Evolutionary conservation across 1,140 invertebrate genomes (phyloP).

Genomic region (Semibalanus balanoides): DNA sequence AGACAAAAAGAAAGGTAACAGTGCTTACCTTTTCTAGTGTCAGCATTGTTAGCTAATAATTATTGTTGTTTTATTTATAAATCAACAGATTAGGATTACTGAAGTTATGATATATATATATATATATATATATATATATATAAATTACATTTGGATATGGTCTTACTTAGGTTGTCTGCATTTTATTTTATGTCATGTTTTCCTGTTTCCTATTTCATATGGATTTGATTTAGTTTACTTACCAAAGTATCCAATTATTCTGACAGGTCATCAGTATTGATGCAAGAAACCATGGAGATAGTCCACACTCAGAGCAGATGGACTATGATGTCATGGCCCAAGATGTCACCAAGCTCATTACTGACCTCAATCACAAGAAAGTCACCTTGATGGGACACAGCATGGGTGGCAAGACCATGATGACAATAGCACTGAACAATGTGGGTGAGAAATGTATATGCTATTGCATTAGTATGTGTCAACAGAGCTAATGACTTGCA

Average conservation of each 20-base stretch:
- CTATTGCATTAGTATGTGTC: too few species aligned
- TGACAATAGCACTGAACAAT: conserved; percentile 56
- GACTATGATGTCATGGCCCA: conserved; percentile 52
- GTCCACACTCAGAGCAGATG: conserved; percentile 55
- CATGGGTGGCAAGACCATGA: conserved; percentile 74
- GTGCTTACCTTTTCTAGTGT: background rate
- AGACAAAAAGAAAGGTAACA: conserved; percentile 44
- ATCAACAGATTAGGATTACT: background rate
- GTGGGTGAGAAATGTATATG: too few species aligned
- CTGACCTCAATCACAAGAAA: conserved; percentile 43
- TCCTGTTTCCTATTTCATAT: too few species aligned
- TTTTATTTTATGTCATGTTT: too few species aligned
- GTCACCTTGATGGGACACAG: conserved; percentile 67
- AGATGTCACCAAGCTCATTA: conserved; percentile 52
- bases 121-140: background rate
- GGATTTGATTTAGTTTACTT: too few species aligned
- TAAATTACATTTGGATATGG: background rate
- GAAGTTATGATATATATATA: background rate
- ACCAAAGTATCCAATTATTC: conserved; percentile 17
- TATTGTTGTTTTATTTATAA: background rate
- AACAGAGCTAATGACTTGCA: too few species aligned
- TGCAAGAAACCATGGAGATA: conserved; percentile 81
- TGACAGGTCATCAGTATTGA: conserved; percentile 59
- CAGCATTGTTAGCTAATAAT: background rate
- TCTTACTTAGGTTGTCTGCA: too few species aligned